Evolutionary conservation across 2,113 vertebrate species (phyloP), one percentile per base, ranked within the genome.

Genomic region (Tachysurus fulvidraco): DNA sequence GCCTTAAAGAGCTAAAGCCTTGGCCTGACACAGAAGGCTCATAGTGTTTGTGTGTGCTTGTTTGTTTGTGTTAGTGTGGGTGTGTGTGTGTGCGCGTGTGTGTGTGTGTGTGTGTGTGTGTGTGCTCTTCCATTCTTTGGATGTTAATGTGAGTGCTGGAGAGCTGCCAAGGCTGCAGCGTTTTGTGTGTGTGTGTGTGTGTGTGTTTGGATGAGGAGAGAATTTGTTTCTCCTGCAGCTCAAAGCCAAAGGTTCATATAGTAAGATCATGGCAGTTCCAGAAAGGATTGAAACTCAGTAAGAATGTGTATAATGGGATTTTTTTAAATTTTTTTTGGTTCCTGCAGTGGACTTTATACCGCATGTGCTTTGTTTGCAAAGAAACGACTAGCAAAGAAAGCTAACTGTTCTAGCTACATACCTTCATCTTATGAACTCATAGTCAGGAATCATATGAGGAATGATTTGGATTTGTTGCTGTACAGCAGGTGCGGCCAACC

Each of bases 71-170:
- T 36, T n/a, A n/a, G 10, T 81, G 19, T 25, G 19, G 25, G 1
- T n/a, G 41, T 81, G 4, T n/a, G 41, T 81, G 23, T 17, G 11
- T n/a, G 19, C 11, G n/a, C 36, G 65, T 69, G 28, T 11, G 52
- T 76, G 69, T 73, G 30, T 36, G 55, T 81, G 11, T 36, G 10
- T 81, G 19, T 25, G 19, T 44, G 1, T n/a, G 41, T 81, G 41
- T 17, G 11, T n/a, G 19, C 19, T 52, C 65, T 65, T 83, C 54
- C 30, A 44, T 55, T 10, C 7, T 25, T 46, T 77, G 14, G 16
- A 41, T 77, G 71, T 64, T 60, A 78, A 85, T 85, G 59, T 36
- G 28, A 21, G 73, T 65, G n/a, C 14, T 85, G 44, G 84, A 85
- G 44, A 52, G 9, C 6, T 23, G 84, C 73, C 84, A 85, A 60